A percentile compares a stretch with the other conserved stretches of the same genome.
These are phyloP conservation scores for Otolemur garnettii DNA, from an alignment of 2,113 vertebrate genomes.

Conservation along the genomic window DNA sequence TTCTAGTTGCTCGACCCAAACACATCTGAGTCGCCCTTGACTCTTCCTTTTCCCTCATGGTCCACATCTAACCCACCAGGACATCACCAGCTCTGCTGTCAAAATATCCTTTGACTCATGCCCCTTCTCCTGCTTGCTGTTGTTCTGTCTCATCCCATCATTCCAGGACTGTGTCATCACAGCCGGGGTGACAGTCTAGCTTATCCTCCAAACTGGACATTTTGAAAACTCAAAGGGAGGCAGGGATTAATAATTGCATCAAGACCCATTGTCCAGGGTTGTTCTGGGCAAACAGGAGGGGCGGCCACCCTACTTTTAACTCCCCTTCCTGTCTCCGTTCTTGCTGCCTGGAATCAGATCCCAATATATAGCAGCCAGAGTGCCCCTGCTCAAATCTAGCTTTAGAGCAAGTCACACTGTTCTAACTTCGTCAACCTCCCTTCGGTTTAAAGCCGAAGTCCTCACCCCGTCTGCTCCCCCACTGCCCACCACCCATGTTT, in stretches of 20 bases:
- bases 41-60: not conserved
- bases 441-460: not conserved
- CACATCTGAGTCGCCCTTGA: not conserved
- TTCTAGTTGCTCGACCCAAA: not conserved
- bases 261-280: not conserved
- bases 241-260: not conserved
- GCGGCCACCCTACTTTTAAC: not conserved
- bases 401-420: not conserved
- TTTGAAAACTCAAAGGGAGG: not conserved
- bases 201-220: not conserved
- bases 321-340: not conserved
- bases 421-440: not conserved
- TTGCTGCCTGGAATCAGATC: not conserved
- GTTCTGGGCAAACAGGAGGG: not conserved
- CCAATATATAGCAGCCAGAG: not conserved
- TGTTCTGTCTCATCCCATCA: not conserved
- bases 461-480: not conserved
- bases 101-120: constrained; percentile 19
- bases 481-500: not conserved
- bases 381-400: not conserved
- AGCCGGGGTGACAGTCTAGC: not conserved
- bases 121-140: not conserved
- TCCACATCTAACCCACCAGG: not conserved
- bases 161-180: not conserved
- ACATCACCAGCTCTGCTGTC: not conserved